Percentiles rank a stretch among this genome's conserved stretches.
These are phyloP conservation scores for Galleria mellonella DNA, from an alignment of 1,140 invertebrate species.

Conservation along the genomic window DNA sequence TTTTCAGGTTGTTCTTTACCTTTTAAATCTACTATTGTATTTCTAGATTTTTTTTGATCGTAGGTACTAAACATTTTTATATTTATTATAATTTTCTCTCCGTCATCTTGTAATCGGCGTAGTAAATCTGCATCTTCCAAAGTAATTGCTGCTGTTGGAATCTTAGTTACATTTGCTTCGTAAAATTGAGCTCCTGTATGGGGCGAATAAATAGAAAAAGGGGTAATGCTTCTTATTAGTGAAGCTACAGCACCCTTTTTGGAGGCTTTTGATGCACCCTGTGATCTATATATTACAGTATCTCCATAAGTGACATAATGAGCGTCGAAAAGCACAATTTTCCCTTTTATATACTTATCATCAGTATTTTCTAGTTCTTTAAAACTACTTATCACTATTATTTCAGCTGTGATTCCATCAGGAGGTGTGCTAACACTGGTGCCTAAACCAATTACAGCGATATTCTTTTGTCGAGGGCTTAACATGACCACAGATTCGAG, in stretches of 20 bases:
- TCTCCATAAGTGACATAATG: conserved; percentile 78
- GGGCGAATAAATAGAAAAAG: conserved; percentile 82
- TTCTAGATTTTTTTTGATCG: conserved; percentile 77
- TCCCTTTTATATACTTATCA: conserved; percentile 75
- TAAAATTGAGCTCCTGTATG: conserved; percentile 83
- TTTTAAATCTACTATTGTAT: conserved; percentile 82
- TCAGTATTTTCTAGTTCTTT: conserved; percentile 76
- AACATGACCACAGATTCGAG: conserved; percentile 78
- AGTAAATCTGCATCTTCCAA: conserved; percentile 87
- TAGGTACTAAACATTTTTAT: conserved; percentile 68
- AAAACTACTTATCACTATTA: conserved; percentile 81
- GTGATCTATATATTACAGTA: conserved; percentile 67
- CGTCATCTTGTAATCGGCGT: conserved; percentile 78
- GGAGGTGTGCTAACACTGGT: conserved; percentile 77
- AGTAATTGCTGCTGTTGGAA: conserved; percentile 87
- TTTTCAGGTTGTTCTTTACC: conserved; percentile 78
- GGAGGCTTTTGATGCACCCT: conserved; percentile 77
- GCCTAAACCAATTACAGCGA: conserved; percentile 80
- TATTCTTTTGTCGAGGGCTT: conserved; percentile 74
- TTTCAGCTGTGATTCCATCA: conserved; percentile 81
- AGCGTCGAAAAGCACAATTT: conserved; percentile 86
- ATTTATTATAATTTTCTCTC: conserved; percentile 70
- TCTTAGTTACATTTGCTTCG: conserved; percentile 76
- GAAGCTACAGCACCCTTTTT: conserved; percentile 84
- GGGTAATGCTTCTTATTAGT: conserved; percentile 83